phyloP scores from a whole-genome alignment of 1,140 invertebrate genomes.

The Drosophila varians region DNA sequence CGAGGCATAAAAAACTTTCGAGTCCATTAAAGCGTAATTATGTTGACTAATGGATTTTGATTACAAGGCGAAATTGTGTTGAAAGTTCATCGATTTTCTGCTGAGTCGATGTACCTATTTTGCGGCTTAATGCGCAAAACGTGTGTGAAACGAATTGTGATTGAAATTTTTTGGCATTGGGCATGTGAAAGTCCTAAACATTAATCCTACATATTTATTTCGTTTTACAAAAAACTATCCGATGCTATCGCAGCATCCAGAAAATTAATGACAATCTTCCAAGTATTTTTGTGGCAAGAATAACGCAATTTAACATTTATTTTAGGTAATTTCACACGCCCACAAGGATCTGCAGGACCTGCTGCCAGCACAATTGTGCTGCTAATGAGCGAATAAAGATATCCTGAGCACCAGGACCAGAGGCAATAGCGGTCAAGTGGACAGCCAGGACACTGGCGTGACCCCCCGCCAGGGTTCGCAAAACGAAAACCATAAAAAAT shows the following conservation, averaged over 20 bases:
- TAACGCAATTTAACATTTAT: slow-evolving; percentile 36
- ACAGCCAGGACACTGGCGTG: slow-evolving; percentile 29
- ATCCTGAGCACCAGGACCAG: slow-evolving; percentile 45
- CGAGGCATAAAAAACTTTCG: slow-evolving; percentile 43
- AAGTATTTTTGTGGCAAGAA: too few species aligned
- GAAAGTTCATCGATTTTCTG: slow-evolving; percentile 51
- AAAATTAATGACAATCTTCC: slow-evolving; percentile 17
- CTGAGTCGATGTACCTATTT: slow-evolving; percentile 8
- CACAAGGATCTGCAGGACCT: slow-evolving; percentile 54
- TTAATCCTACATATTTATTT: background rate
- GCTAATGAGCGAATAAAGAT: slow-evolving; percentile 81
- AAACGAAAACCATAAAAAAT: slow-evolving; percentile 74
- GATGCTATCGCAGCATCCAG: too few species aligned
- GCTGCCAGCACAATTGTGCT: slow-evolving; percentile 63
- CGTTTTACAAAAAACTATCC: too few species aligned
- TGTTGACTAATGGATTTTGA: slow-evolving; percentile 60
- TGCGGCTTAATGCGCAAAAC: slow-evolving; percentile 55
- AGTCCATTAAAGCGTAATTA: slow-evolving; percentile 63
- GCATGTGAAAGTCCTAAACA: slow-evolving; percentile 16
- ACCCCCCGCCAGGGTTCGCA: slow-evolving; percentile 48
- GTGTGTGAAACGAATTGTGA: slow-evolving; percentile 24
- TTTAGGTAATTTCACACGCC: slow-evolving; percentile 67
- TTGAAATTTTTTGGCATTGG: background rate
- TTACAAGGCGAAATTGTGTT: slow-evolving; percentile 44
- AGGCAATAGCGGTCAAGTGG: slow-evolving; percentile 49